A percentile compares a stretch with the other conserved stretches of the same genome.
These are phyloP conservation scores for Steinernema scapterisci DNA, from an alignment of 2,888 invertebrate species.

Conservation along the genomic window DNA sequence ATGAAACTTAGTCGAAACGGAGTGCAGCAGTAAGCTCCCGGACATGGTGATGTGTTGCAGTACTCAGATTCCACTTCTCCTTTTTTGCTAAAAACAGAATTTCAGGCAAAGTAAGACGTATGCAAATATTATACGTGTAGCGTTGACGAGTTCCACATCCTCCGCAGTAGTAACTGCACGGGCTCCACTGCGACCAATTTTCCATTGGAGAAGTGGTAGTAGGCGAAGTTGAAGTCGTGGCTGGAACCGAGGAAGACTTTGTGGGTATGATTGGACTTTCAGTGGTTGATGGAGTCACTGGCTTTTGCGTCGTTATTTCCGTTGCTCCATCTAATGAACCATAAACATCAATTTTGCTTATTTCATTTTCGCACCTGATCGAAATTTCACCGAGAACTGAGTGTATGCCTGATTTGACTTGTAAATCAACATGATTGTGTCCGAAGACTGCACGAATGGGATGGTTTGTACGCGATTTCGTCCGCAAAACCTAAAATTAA, in stretches of 20 bases:
- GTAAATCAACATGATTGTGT: slow-evolving; percentile 1
- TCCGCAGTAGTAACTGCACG: slow-evolving; percentile 15
- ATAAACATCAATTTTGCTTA: neutral
- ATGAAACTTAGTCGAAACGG: neutral
- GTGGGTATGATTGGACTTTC: neutral
- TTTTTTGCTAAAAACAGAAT: neutral
- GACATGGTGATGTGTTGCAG: slow-evolving; percentile 3
- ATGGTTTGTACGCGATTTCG: neutral
- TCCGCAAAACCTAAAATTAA: slow-evolving; percentile 4
- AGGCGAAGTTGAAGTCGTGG: neutral
- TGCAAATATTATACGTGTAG: neutral
- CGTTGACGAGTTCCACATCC: slow-evolving; percentile 11
- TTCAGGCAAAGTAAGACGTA: too few relatives aligned
- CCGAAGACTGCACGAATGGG: neutral
- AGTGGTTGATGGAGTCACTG: neutral
- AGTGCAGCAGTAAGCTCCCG: neutral
- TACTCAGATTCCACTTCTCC: neutral
- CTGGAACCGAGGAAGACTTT: neutral
- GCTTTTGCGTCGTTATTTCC: neutral
- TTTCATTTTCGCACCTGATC: neutral
- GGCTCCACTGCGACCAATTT: slow-evolving; percentile 1
- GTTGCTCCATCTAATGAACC: neutral
- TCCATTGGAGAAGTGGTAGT: neutral
- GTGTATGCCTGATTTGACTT: neutral
- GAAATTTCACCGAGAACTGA: neutral